Percentiles rank a stretch among this genome's conserved stretches.
These are phyloP conservation scores for Nomada ruficornis DNA, from an alignment of 2,888 invertebrate species.

Conservation along the genomic window DNA sequence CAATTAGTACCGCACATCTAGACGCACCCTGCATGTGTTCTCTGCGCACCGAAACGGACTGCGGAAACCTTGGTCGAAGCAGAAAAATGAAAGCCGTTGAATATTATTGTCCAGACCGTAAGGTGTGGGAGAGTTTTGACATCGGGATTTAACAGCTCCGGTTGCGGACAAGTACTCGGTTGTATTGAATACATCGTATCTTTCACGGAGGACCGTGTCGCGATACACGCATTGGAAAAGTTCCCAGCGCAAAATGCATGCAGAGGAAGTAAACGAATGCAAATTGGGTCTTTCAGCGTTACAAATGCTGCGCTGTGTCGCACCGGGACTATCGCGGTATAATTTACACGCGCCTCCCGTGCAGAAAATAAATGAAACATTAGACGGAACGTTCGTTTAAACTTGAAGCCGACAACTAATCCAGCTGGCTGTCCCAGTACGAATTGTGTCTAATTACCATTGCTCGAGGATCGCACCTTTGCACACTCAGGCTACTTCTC, in stretches of 20 bases:
- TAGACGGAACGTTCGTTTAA: constrained; percentile 56
- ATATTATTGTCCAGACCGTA: neutral
- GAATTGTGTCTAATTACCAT: constrained; percentile 56
- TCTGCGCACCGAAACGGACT: neutral
- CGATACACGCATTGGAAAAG: too few relatives aligned
- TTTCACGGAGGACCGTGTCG: too few relatives aligned
- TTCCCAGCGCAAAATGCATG: too few relatives aligned
- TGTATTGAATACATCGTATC: too few relatives aligned
- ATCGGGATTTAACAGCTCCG: neutral
- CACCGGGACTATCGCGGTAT: neutral
- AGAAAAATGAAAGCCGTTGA: constrained; percentile 22
- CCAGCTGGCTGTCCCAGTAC: constrained; percentile 38
- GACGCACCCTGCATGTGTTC: neutral
- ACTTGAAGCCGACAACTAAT: constrained; percentile 54
- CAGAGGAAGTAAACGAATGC: too few relatives aligned
- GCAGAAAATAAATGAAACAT: constrained; percentile 64
- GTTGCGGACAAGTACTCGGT: too few relatives aligned
- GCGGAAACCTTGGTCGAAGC: neutral
- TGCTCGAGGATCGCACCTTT: constrained; percentile 46
- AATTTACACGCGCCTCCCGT: neutral
- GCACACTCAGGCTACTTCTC: constrained; percentile 30
- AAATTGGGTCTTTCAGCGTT: constrained; percentile 17
- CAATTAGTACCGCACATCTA: constrained; percentile 39
- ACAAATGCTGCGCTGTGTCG: constrained; percentile 8
- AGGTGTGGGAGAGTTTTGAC: neutral